A percentile compares a stretch with the other conserved stretches of the same genome.
Conservation (phyloP, 2,888 invertebrate species). For the Leucoma salicis region DNA sequence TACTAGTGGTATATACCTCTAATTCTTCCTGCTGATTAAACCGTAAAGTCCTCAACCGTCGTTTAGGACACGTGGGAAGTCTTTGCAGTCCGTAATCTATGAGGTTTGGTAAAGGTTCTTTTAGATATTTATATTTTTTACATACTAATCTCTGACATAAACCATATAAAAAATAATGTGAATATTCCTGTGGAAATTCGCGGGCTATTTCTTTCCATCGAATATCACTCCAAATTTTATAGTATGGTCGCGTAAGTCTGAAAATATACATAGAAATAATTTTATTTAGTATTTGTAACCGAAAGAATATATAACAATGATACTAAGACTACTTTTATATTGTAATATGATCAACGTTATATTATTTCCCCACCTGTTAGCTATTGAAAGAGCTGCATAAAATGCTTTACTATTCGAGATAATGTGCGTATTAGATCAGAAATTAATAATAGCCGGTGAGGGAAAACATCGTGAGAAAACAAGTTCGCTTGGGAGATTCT, state of each 20-base stretch:
- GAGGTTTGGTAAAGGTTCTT: slow-evolving; percentile 43
- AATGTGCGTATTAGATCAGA: too few species aligned
- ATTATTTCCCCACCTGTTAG: too few species aligned
- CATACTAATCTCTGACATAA: slow-evolving; percentile 27
- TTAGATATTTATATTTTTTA: slow-evolving; percentile 36
- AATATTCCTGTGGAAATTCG: slow-evolving; percentile 60
- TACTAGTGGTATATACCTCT: slow-evolving; percentile 33
- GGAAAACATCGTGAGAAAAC: too few species aligned
- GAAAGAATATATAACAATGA: too few species aligned
- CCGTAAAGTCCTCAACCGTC: slow-evolving; percentile 49
- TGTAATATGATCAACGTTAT: too few species aligned
- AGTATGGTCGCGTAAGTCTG: slow-evolving; percentile 49
- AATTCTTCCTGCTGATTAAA: slow-evolving; percentile 47
- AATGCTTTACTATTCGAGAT: too few species aligned
- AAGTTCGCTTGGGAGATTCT: too few species aligned
- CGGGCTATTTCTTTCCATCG: slow-evolving; percentile 58
- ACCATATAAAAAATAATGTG: slow-evolving; percentile 50
- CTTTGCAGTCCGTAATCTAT: slow-evolving; percentile 38
- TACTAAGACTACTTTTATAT: too few species aligned
- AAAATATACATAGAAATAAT: slow-evolving; percentile 22
- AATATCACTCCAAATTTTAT: slow-evolving; percentile 64
- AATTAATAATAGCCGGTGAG: too few species aligned
- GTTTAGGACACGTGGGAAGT: slow-evolving; percentile 33
- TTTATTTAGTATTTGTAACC: too few species aligned
- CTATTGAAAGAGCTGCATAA: too few species aligned